These are phyloP conservation scores for Synanceia verrucosa DNA, from an alignment of 2,797 vertebrate species.

Conservation along the genomic window DNA sequence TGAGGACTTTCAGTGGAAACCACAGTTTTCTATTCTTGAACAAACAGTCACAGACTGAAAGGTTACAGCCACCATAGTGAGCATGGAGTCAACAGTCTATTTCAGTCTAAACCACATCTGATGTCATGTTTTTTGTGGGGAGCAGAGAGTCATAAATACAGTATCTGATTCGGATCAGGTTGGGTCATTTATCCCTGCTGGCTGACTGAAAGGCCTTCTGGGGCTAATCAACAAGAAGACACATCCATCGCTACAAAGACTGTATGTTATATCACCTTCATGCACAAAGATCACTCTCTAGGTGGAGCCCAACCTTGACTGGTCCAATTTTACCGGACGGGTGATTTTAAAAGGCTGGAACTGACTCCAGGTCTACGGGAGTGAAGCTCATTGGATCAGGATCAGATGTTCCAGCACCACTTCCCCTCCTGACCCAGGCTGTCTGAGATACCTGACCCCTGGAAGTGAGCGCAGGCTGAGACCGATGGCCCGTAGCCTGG, in stretches of 20 bases:
- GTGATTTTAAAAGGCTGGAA: constrained; percentile 54
- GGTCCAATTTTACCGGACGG: constrained; percentile 38
- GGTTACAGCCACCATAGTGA: constrained; percentile 9
- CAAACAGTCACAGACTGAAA: constrained; percentile 1
- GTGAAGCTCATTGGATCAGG: constrained; percentile 43
- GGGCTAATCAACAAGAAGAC: constrained; percentile 29
- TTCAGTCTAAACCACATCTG: constrained; percentile 32
- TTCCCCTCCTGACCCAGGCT: constrained; percentile 30
- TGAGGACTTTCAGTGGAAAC: background rate
- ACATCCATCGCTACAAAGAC: background rate
- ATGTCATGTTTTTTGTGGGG: constrained; percentile 16
- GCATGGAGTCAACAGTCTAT: constrained; percentile 10
- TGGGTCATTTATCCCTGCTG: constrained; percentile 25
- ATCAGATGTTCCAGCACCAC: constrained; percentile 63
- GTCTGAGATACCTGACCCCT: constrained; percentile 71
- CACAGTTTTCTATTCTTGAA: constrained; percentile 28
- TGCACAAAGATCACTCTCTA: constrained; percentile 16
- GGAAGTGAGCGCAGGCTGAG: constrained; percentile 61
- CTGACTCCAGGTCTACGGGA: constrained; percentile 34
- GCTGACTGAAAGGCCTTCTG: constrained; percentile 36
- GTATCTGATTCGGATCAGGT: constrained; percentile 1
- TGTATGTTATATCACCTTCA: constrained; percentile 2
- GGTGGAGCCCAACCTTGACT: constrained; percentile 49
- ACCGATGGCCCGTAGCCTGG: constrained; percentile 52
- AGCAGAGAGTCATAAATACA: constrained; percentile 23